Percentiles rank a stretch among this genome's conserved stretches.
Conservation (phyloP, 2,113 vertebrate species). For the Cephalopholis sonnerati region DNA sequence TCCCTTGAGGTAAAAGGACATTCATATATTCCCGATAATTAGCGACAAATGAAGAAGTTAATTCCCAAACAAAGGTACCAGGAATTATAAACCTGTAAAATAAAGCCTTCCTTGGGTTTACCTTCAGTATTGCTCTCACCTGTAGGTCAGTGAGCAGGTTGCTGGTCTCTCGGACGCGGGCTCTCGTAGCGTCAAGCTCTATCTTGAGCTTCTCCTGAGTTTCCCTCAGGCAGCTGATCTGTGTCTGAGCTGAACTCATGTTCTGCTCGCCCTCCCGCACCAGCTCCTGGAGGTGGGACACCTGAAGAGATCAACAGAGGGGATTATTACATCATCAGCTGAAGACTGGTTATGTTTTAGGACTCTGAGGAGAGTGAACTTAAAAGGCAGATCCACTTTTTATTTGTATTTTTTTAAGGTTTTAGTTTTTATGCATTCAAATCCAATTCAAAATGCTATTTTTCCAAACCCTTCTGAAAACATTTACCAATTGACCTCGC, state of each 20-base stretch:
- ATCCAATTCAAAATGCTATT: too few species aligned
- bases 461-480: too few species aligned
- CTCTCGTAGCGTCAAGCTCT: slow-evolving; percentile 91
- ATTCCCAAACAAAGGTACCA: neutral
- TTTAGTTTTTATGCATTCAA: too few species aligned
- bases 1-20: neutral
- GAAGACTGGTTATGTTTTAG: neutral
- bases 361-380: neutral
- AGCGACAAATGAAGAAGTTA: neutral
- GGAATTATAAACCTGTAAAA: neutral
- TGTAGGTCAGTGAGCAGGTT: slow-evolving; percentile 91
- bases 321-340: neutral
- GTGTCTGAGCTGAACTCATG: slow-evolving; percentile 90
- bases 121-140: slow-evolving; percentile 78
- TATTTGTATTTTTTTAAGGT: too few species aligned
- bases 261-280: slow-evolving; percentile 93
- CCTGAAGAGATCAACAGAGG: slow-evolving; percentile 77
- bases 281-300: slow-evolving; percentile 91
- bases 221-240: slow-evolving; percentile 92
- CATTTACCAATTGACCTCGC: too few species aligned
- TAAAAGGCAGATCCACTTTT: too few species aligned
- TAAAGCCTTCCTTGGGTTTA: too few species aligned
- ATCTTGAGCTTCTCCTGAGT: slow-evolving; percentile 93
- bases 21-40: neutral
- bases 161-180: slow-evolving; percentile 91